Conservation (phyloP, 2,797 vertebrate species). For the Picus viridis region DNA sequence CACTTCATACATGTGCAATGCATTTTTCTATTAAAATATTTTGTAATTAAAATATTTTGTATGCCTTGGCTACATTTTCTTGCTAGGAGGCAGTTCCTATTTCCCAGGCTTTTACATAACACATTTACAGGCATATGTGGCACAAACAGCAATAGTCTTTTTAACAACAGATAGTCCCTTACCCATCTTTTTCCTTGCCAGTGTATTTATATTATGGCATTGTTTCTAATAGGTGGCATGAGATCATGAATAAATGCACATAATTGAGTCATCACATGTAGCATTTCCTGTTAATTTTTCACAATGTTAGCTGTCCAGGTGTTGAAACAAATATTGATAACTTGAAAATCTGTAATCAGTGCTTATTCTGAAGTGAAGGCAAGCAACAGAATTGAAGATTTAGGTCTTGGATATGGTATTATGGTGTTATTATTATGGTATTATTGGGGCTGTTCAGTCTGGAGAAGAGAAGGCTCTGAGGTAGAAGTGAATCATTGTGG, state of each 20-base stretch:
- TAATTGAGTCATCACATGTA: neutral
- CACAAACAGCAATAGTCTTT: conserved; percentile 1
- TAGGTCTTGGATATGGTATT: neutral
- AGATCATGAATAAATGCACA: neutral
- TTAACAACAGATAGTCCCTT: neutral
- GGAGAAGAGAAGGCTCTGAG: too few species aligned
- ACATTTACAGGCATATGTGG: neutral
- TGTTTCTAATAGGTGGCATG: neutral
- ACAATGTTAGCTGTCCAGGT: neutral
- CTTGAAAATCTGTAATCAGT: neutral
- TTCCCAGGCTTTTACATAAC: neutral
- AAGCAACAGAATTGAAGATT: neutral
- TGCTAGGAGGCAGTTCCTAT: neutral
- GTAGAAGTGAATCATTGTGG: too few species aligned
- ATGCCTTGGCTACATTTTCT: neutral
- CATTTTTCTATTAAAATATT: neutral
- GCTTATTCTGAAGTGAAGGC: neutral
- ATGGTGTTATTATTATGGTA: too few species aligned
- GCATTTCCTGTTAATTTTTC: neutral
- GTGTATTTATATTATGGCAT: neutral
- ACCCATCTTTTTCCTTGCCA: neutral
- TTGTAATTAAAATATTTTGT: neutral
- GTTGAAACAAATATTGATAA: neutral
- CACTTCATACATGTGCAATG: neutral
- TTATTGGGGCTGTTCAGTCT: too few species aligned